A percentile compares a stretch with the other conserved stretches of the same genome.
Evolutionary conservation across 1,140 invertebrate species (phyloP).

Genomic region (Zaprionus tsacasi): DNA sequence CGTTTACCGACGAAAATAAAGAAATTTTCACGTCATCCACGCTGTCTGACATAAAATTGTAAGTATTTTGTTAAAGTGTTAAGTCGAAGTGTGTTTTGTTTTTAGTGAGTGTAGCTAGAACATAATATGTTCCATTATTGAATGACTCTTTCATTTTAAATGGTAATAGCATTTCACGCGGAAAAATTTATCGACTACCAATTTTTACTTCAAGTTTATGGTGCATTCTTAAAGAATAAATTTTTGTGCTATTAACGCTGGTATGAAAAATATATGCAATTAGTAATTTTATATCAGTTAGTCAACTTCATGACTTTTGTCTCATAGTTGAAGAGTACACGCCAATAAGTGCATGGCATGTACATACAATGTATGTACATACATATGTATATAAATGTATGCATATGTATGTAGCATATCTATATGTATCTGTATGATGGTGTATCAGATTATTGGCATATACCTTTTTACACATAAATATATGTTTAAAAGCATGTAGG

Average conservation of each 20-base stretch:
- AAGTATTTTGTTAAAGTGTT: slow-evolving; percentile 39
- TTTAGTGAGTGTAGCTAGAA: slow-evolving; percentile 2
- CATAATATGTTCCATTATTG: not conserved
- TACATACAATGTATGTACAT: slow-evolving; percentile 1
- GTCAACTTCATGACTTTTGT: not conserved
- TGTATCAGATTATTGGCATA: slow-evolving; percentile 24
- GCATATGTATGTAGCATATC: slow-evolving; percentile 1
- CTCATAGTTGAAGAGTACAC: not conserved
- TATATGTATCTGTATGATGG: slow-evolving; percentile 6
- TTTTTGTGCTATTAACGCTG: not conserved
- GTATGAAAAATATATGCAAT: not conserved
- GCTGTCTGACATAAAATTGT: slow-evolving; percentile 52
- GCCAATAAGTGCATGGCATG: not conserved
- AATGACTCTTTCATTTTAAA: not conserved
- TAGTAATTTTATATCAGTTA: not conserved
- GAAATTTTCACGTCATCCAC: slow-evolving; percentile 63
- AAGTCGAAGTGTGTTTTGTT: slow-evolving; percentile 4
- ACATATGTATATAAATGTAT: not conserved
- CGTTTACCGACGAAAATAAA: slow-evolving; percentile 48
- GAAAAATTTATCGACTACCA: not conserved
- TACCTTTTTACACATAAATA: slow-evolving; percentile 13
- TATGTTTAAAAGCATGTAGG: not conserved
- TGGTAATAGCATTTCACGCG: not conserved
- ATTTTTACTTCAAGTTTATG: slow-evolving; percentile 5
- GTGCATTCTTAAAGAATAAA: slow-evolving; percentile 4